A percentile compares a stretch with the other conserved stretches of the same genome.
Evolutionary conservation across 2,113 vertebrate species (phyloP).

Genomic region (Rhea pennata): DNA sequence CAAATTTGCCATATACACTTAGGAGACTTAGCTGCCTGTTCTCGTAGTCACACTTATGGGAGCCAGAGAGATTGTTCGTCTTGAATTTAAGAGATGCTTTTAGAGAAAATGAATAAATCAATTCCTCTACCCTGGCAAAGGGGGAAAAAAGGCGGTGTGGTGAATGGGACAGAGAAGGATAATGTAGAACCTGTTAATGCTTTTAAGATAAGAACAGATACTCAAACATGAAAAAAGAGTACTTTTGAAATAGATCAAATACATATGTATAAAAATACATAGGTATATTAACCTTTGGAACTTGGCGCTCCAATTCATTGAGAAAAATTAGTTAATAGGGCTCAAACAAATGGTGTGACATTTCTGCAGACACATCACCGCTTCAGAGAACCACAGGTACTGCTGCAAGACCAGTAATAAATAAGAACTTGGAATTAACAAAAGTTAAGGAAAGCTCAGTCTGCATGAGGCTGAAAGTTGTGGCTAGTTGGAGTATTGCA

Average conservation of each 20-base stretch:
- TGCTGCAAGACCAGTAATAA: not conserved
- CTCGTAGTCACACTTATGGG: not conserved
- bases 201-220: not conserved
- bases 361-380: not conserved
- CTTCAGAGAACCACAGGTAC: not conserved
- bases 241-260: not conserved
- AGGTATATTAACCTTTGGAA: not conserved
- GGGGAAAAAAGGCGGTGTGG: not conserved
- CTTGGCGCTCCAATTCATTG: not conserved
- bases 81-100: not conserved
- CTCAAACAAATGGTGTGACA: not conserved
- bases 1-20: not conserved
- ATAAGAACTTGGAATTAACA: not conserved
- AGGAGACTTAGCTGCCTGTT: not conserved
- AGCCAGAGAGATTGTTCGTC: not conserved
- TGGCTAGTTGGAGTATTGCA: not conserved
- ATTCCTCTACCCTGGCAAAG: not conserved
- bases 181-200: not conserved
- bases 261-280: not conserved
- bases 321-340: slow-evolving; percentile 42
- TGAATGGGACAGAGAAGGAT: not conserved
- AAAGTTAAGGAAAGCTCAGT: not conserved
- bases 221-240: not conserved
- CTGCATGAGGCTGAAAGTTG: not conserved
- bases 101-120: not conserved